Evolutionary conservation across 2,797 vertebrate genomes (phyloP).

Genomic region (Danio jaintianensis): DNA sequence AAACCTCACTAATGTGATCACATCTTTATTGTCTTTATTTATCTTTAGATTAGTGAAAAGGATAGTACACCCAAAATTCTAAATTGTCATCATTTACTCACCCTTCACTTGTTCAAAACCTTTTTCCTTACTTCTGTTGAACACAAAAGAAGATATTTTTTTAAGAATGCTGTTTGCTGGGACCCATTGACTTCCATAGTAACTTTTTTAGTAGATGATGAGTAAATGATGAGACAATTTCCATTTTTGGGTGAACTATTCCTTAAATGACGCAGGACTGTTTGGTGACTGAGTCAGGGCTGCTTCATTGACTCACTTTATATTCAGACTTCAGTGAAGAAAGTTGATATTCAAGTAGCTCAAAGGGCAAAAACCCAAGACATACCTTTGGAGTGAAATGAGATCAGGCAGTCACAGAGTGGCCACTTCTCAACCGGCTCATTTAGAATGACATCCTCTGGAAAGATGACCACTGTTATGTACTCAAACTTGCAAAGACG

Average conservation of each 20-base stretch:
- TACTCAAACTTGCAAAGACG: slow-evolving; percentile 97
- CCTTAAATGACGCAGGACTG: not conserved
- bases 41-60: slow-evolving; percentile 3
- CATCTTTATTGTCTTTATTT: not conserved
- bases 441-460: slow-evolving; percentile 95
- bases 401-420: slow-evolving; percentile 96
- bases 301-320: slow-evolving; percentile 2
- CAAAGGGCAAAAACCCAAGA: slow-evolving; percentile 1
- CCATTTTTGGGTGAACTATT: too few relatives aligned
- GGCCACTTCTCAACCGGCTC: slow-evolving; percentile 97
- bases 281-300: not conserved
- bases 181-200: too few relatives aligned
- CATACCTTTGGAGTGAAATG: slow-evolving; percentile 98
- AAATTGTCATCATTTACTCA: too few relatives aligned
- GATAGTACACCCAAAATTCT: too few relatives aligned
- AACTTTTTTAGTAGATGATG: too few relatives aligned
- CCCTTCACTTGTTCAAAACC: too few relatives aligned
- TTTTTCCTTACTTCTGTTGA: too few relatives aligned
- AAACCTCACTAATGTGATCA: not conserved
- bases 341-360: slow-evolving; percentile 6
- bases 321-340: not conserved
- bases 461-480: slow-evolving; percentile 97
- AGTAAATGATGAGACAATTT: too few relatives aligned
- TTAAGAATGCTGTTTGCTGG: too few relatives aligned
- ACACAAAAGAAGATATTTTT: too few relatives aligned